Evolutionary conservation across 2,888 invertebrate species (phyloP), one percentile per base, ranked within the genome.

Genomic region (Helobdella robusta): DNA sequence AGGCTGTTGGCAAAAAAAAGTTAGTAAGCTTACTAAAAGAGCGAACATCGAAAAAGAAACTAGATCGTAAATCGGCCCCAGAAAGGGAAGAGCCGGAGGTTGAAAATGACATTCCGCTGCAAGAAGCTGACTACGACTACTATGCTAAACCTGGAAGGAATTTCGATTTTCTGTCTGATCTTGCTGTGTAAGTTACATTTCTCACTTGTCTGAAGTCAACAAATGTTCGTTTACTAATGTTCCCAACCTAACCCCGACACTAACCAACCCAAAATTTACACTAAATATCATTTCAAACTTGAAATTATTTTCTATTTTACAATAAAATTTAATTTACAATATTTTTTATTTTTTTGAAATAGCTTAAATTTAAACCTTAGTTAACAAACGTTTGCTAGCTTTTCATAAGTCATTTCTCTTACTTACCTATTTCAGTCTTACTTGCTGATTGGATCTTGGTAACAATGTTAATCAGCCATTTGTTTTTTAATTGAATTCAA

Each of bases 111-210:
- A 69, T 68, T 56, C 72, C 68, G 18, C 35, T 73, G 32, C 68
- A 72, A 35, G 71, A 71, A 62, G 73, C 72, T 18, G 74, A 74
- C 64, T 68, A 71, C 48, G 69, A 72, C 40, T 74, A 70, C 67
- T 74, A 70, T 62, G 67, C 67, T n/a, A 68, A 62, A 3, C 64
- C 69, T 30, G 71, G 66, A n/a, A 36, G 71, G 40, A 66, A 72
- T 56, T 67, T 70, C 64, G 60, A 65, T 50, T 72, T 72, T 65
- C 67, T 72, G 15, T 59, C 65, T 18, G 64, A 66, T 20, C 35
- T 69, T 11, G 15, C 62, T 3, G 62, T 46, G 62, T 48, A 25
- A 34, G 30, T 8, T 35, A 23, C 20, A 30, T 59, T 59, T 59
- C 23, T 30, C 5, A 20, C 3, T 6, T 35, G 15, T 30, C 6